A percentile compares a stretch with the other conserved stretches of the same genome.
phyloP scores from a whole-genome alignment of 1,140 invertebrate species.

The Drosophila triauraria region DNA sequence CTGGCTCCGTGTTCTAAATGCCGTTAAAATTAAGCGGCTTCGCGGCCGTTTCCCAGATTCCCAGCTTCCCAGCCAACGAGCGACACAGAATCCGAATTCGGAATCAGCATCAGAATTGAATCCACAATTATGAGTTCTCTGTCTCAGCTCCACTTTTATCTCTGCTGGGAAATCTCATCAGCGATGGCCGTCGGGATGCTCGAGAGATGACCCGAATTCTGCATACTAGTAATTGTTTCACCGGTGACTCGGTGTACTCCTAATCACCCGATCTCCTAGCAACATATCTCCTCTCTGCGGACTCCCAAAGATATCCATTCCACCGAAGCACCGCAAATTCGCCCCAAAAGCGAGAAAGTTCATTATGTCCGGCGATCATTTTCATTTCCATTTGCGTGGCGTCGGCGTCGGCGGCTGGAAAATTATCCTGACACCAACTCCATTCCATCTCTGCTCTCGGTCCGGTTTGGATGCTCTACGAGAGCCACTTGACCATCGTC shows the following conservation, averaged over 20 bases:
- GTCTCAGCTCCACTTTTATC: conserved; percentile 29
- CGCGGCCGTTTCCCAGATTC: conserved; percentile 35
- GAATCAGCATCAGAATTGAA: conserved; percentile 63
- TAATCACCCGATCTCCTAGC: conserved; percentile 38
- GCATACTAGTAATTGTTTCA: conserved; percentile 78
- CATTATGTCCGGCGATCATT: conserved; percentile 68
- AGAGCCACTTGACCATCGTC: conserved; percentile 72
- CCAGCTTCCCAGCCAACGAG: conserved; percentile 38
- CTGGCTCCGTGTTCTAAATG: conserved; percentile 31
- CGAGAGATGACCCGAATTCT: conserved; percentile 72
- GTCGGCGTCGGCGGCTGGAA: conserved; percentile 47
- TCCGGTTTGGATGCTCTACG: conserved; percentile 33
- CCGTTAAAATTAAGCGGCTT: conserved; percentile 61
- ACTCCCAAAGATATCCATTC: conserved; percentile 46
- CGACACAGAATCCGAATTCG: conserved; percentile 49
- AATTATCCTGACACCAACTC: conserved; percentile 75
- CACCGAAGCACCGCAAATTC: conserved; percentile 50
- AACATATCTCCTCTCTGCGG: conserved; percentile 27
- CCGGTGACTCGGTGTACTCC: conserved; percentile 31
- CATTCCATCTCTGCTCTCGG: conserved; percentile 25
- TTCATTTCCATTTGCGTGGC: conserved; percentile 75
- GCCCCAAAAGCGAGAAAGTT: conserved; percentile 79
- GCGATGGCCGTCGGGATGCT: conserved; percentile 14
- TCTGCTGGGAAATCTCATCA: conserved; percentile 65
- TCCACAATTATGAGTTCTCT: conserved; percentile 59